Percentiles rank a stretch among this genome's conserved stretches.
These are phyloP conservation scores for Ispidina picta DNA, from an alignment of 2,797 vertebrate species.

Conservation along the genomic window DNA sequence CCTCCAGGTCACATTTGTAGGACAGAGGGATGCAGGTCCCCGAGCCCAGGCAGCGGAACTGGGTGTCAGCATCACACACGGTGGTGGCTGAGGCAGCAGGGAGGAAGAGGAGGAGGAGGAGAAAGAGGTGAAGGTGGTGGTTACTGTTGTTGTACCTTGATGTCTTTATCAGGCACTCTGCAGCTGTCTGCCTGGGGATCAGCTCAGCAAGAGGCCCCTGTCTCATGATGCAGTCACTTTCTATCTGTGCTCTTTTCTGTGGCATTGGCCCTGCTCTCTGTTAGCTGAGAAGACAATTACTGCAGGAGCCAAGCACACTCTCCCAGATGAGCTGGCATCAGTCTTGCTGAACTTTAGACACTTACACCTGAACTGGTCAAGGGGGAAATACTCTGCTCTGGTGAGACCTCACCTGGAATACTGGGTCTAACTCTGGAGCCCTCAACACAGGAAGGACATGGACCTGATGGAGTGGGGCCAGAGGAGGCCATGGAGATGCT, in stretches of 20 bases:
- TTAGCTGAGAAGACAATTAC: neutral
- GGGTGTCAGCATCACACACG: conserved; percentile 87
- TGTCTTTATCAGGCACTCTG: neutral
- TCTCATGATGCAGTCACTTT: neutral
- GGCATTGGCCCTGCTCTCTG: neutral
- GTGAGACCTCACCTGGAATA: too few species aligned
- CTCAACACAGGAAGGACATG: too few species aligned
- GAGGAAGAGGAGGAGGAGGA: neutral
- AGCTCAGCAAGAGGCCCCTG: neutral
- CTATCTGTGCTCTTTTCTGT: neutral
- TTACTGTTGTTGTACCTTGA: neutral
- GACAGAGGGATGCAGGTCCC: conserved; percentile 94
- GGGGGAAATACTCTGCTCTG: neutral
- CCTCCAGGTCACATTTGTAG: conserved; percentile 96
- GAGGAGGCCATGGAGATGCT: too few species aligned
- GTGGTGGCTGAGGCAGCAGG: conserved; percentile 84
- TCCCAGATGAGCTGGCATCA: neutral
- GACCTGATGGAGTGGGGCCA: too few species aligned
- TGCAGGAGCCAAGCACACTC: neutral
- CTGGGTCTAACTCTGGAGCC: too few species aligned
- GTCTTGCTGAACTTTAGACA: neutral
- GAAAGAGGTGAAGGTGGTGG: neutral
- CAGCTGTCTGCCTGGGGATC: neutral
- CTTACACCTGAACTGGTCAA: neutral
- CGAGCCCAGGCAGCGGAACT: conserved; percentile 92